Conservation (phyloP, 2,797 vertebrate species). For the Arremon aurantiirostris region DNA sequence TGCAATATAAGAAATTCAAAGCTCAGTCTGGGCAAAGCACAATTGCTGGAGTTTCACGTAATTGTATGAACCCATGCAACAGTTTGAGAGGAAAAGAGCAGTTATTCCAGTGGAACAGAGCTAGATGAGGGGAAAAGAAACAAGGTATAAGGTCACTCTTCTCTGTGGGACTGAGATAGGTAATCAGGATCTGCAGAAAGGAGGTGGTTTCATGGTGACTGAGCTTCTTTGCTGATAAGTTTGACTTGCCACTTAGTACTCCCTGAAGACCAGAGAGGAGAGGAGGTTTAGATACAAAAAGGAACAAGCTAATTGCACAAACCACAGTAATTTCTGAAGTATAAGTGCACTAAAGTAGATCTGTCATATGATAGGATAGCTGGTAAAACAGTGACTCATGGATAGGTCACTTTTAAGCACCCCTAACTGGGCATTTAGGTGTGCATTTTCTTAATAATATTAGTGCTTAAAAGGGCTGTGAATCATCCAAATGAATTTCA, state of each 20-base stretch:
- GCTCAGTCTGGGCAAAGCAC: rapidly evolving
- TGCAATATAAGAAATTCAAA: not conserved
- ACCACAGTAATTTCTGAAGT: not conserved
- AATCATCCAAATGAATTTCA: not conserved
- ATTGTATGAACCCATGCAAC: not conserved
- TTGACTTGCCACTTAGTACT: not conserved
- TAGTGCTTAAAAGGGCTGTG: not conserved
- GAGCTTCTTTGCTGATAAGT: not conserved
- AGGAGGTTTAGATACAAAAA: not conserved
- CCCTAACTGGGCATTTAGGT: not conserved
- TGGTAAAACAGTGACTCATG: not conserved
- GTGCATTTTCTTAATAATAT: not conserved
- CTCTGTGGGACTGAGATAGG: not conserved
- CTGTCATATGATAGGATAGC: not conserved
- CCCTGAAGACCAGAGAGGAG: not conserved
- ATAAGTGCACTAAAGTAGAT: not conserved
- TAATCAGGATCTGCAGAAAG: not conserved
- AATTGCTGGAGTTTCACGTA: not conserved
- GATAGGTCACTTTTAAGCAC: not conserved
- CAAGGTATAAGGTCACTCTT: not conserved
- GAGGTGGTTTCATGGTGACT: not conserved
- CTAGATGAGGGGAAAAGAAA: not conserved
- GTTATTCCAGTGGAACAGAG: not conserved
- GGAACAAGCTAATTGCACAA: not conserved
- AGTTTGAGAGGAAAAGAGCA: not conserved